These are phyloP conservation scores for Acromyrmex charruanus DNA, from an alignment of 1,140 invertebrate species.

Conservation along the genomic window DNA sequence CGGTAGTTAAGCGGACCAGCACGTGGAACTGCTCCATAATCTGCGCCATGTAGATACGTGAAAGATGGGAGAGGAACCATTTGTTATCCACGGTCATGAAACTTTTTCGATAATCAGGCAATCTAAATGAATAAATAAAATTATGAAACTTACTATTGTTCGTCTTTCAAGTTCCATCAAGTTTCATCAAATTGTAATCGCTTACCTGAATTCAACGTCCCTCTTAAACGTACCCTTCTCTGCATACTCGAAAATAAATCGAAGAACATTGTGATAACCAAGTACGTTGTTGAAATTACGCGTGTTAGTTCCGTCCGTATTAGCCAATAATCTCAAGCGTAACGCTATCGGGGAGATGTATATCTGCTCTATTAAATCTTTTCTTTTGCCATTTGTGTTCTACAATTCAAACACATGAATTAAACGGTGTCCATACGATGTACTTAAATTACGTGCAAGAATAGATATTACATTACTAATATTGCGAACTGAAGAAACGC, in stretches of 20 bases:
- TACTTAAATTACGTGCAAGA: background rate
- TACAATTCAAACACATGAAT: constrained; percentile 32
- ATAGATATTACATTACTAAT: constrained; percentile 55
- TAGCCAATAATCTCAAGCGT: constrained; percentile 89
- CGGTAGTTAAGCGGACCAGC: constrained; percentile 94
- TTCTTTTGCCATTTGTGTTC: constrained; percentile 74
- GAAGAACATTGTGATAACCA: constrained; percentile 77
- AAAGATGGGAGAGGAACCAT: constrained; percentile 88
- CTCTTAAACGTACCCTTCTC: constrained; percentile 83
- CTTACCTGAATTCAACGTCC: constrained; percentile 87
- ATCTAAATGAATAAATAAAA: constrained; percentile 86
- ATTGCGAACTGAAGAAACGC: constrained; percentile 57
- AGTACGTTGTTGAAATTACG: constrained; percentile 66
- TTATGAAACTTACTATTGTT: background rate
- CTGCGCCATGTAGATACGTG: constrained; percentile 91
- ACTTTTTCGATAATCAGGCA: constrained; percentile 92
- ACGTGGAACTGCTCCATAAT: constrained; percentile 96
- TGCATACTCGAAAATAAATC: constrained; percentile 81
- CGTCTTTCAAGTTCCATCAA: background rate
- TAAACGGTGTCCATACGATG: background rate
- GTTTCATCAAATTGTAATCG: background rate
- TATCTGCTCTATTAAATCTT: constrained; percentile 89
- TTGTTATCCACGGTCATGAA: constrained; percentile 88
- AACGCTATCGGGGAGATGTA: constrained; percentile 91
- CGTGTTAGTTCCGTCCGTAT: constrained; percentile 75